Percentiles rank a stretch among this genome's conserved stretches.
Conservation (phyloP, 2,797 vertebrate genomes). For the Onychomys leucogaster region DNA sequence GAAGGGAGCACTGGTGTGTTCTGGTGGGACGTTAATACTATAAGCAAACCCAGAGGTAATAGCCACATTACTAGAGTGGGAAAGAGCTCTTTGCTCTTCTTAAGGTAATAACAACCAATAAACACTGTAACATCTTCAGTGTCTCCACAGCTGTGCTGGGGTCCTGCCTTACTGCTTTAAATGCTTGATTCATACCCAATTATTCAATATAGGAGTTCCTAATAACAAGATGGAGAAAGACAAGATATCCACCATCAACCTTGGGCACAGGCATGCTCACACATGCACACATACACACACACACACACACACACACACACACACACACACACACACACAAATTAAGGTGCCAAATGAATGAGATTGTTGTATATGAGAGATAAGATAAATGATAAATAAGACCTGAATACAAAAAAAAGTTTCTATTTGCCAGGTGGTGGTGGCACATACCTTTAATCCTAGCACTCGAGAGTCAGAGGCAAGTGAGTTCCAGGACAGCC, state of each 20-base stretch:
- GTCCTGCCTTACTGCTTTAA: background rate
- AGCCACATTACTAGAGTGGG: background rate
- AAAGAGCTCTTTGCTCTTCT: background rate
- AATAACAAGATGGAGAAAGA: background rate
- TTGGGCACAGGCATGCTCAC: background rate
- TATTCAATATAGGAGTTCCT: slow-evolving; percentile 43
- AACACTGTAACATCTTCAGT: background rate
- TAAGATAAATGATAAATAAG: background rate
- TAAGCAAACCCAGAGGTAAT: background rate
- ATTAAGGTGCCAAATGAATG: background rate
- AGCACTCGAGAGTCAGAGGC: background rate
- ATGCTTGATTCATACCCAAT: background rate
- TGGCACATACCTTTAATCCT: background rate
- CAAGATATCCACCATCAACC: background rate
- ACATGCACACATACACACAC: background rate
- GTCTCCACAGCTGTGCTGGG: background rate
- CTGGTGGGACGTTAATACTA: background rate
- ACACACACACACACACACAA: background rate
- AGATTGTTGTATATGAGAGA: background rate
- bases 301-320: background rate
- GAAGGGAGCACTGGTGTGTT: background rate
- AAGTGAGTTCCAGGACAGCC: background rate
- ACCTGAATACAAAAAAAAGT: background rate
- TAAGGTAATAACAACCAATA: slow-evolving; percentile 40
- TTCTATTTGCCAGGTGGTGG: background rate